Evolutionary conservation across 2,888 invertebrate species (phyloP).

Genomic region (Epinotia demarniana): DNA sequence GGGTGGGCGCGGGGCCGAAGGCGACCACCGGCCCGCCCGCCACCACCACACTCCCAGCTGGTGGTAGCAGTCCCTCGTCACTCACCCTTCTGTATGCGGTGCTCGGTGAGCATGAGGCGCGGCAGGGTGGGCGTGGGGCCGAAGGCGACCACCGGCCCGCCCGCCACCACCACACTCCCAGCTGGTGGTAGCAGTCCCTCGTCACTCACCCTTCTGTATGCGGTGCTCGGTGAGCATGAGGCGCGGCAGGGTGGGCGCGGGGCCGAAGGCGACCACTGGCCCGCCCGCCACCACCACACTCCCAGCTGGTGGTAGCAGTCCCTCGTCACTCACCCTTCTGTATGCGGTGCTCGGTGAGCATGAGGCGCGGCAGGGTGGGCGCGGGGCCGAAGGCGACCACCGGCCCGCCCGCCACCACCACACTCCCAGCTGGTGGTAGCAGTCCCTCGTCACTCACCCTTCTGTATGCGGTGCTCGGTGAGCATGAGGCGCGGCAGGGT

Average conservation of each 20-base stretch:
- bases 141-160: slow-evolving; percentile 75
- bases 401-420: slow-evolving; percentile 74
- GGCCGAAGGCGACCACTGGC: slow-evolving; percentile 75
- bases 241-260: slow-evolving; percentile 69
- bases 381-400: slow-evolving; percentile 78
- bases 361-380: slow-evolving; percentile 67
- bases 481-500: slow-evolving; percentile 67
- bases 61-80: no score
- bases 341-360: slow-evolving; percentile 69
- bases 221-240: slow-evolving; percentile 69
- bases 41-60: slow-evolving; percentile 76
- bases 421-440: slow-evolving; percentile 76
- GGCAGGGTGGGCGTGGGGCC: slow-evolving; percentile 73
- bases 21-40: slow-evolving; percentile 74
- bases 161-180: slow-evolving; percentile 75
- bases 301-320: slow-evolving; percentile 79
- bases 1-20: slow-evolving; percentile 75
- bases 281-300: slow-evolving; percentile 74
- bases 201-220: no score
- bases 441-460: no score
- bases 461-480: slow-evolving; percentile 68
- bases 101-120: slow-evolving; percentile 66
- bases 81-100: no score
- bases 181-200: slow-evolving; percentile 77
- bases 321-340: no score